Evolutionary conservation across 1,140 invertebrate species (phyloP).

Genomic region (Drosophila lowei): DNA sequence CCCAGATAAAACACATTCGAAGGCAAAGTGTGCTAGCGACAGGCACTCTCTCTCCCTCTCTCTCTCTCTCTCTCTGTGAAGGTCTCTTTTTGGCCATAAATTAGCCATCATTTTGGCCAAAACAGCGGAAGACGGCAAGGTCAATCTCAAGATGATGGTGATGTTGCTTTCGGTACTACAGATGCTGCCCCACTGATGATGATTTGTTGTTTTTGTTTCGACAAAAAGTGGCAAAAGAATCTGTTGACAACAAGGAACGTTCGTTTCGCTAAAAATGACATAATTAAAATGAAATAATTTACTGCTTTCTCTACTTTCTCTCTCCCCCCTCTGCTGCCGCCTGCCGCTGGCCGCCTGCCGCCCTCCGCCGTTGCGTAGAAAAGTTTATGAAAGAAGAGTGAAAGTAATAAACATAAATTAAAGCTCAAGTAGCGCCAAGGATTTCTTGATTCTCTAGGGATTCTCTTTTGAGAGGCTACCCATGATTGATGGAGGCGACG

Average conservation of each 20-base stretch:
- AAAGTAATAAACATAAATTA: conserved; percentile 72
- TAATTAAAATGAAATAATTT: conserved; percentile 78
- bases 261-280: conserved; percentile 56
- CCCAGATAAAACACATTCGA: conserved; percentile 48
- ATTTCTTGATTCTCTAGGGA: conserved; percentile 32
- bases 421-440: conserved; percentile 30
- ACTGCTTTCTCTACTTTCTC: conserved; percentile 27
- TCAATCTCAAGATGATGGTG: conserved; percentile 51
- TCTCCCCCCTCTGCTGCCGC: conserved; percentile 1
- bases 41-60: no score
- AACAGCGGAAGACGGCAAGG: conserved; percentile 66
- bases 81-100: conserved; percentile 56
- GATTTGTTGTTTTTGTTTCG: conserved; percentile 6
- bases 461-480: conserved; percentile 33
- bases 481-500: conserved; percentile 60
- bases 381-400: conserved; percentile 15
- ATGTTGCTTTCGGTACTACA: conserved; percentile 4
- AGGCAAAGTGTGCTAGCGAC: conserved; percentile 42
- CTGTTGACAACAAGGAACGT: conserved; percentile 44
- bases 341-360: background rate
- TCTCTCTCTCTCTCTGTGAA: no score
- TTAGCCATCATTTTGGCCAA: conserved; percentile 72
- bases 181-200: conserved; percentile 28
- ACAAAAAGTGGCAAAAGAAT: conserved; percentile 23
- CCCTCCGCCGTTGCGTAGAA: background rate